A percentile compares a stretch with the other conserved stretches of the same genome.
These are phyloP conservation scores for Eupithecia tripunctaria DNA, from an alignment of 2,888 invertebrate genomes.

Conservation along the genomic window DNA sequence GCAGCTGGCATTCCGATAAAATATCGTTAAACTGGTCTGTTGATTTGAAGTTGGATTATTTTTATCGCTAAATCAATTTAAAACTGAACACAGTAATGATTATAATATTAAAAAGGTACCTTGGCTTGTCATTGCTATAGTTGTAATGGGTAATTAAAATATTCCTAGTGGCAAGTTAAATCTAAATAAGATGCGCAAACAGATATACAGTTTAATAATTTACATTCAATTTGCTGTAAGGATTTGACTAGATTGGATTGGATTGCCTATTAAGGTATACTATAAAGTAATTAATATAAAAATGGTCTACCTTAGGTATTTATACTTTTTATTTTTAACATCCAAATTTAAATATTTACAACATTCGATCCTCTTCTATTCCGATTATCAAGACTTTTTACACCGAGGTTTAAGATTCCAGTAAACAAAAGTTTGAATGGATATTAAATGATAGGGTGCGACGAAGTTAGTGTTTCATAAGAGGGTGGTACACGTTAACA, in stretches of 20 bases:
- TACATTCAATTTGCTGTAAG: background rate
- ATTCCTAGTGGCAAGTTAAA: background rate
- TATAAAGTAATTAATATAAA: too few species aligned
- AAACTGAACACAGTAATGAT: slow-evolving; percentile 15
- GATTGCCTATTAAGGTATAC: background rate
- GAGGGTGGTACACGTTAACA: slow-evolving; percentile 49
- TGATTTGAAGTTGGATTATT: slow-evolving; percentile 25
- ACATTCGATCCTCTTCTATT: background rate
- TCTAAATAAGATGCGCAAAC: too few species aligned
- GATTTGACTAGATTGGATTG: background rate
- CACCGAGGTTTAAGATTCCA: slow-evolving; percentile 23
- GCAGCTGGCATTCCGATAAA: slow-evolving; percentile 55
- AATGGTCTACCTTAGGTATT: too few species aligned
- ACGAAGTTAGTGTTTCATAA: slow-evolving; percentile 43
- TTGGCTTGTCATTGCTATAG: background rate
- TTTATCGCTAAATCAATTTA: slow-evolving; percentile 25
- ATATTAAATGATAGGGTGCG: slow-evolving; percentile 52
- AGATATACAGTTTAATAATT: background rate
- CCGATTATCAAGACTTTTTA: background rate
- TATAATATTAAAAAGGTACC: slow-evolving; percentile 19
- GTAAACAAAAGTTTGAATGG: slow-evolving; percentile 35
- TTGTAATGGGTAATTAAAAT: slow-evolving; percentile 9
- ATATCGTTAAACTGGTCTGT: slow-evolving; percentile 21
- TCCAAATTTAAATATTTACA: background rate
- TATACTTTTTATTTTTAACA: background rate